Evolutionary conservation across 2,797 vertebrate species (phyloP), one percentile per base, ranked within the genome.

Genomic region (Erpetoichthys calabaricus): DNA sequence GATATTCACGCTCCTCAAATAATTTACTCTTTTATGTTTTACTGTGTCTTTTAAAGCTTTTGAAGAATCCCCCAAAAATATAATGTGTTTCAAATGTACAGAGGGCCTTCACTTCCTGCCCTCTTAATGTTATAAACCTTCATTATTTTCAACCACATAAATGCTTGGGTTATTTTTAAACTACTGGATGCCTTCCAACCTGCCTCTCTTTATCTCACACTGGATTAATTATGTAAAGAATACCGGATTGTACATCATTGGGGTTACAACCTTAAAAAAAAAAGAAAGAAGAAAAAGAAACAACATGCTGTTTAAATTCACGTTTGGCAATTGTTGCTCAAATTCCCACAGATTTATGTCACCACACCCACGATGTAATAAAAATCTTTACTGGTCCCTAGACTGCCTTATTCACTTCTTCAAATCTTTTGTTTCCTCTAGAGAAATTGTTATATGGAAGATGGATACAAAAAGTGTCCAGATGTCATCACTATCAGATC

Each of bases 251-350:
- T 79, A 85, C 79, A 70, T 80, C 76, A 78, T 75, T 75, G 80
- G 73, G 75, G 75, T 81, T 84, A 81, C 68, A 82, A 83, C 68
- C 80, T 82, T 85, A 77, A 74, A 84, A 83, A 84, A 49, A 25
- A 53, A 25, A 56, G 56, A 9, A 45, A 52, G 42, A 7, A 7
- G 49, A 45, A 41, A 56, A 46, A 5, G 47, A 42, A 45, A 83
- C 81, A 83, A 83, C 84, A 89, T 83, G 73, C 77, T 87, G 83
- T 85, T 89, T 82, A 83, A 80, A 88, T 87, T 89, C 83, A 82
- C 68, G 75, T 78, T 85, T 91, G 87, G 86, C 87, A 85, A 73
- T 69, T 67, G 66, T 64, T 67, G 68, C 73, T 64, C 61, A 57
- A 86, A 83, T 83, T 84, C 81, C 80, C 78, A 79, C 75, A 73